A percentile compares a stretch with the other conserved stretches of the same genome.
These are phyloP conservation scores for Agonum fuliginosum DNA, from an alignment of 2,888 invertebrate genomes.

Conservation along the genomic window DNA sequence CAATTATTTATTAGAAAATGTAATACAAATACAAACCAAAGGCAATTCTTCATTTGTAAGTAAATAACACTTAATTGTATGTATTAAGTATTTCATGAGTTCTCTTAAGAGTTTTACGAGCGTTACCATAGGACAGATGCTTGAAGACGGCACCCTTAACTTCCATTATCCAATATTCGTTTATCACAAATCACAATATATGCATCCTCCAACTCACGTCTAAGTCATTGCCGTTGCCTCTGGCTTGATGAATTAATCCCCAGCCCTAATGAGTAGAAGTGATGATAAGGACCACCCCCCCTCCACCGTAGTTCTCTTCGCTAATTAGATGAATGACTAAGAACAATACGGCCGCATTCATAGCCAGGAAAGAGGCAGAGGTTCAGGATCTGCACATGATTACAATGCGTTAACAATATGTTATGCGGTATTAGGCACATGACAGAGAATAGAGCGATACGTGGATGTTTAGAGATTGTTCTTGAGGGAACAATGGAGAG, in stretches of 20 bases:
- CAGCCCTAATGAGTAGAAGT: constrained; percentile 52
- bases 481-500: background rate
- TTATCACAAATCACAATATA: constrained; percentile 28
- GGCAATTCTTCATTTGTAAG: too few relatives aligned
- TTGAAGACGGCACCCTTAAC: background rate
- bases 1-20: too few relatives aligned
- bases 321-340: constrained; percentile 57
- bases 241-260: constrained; percentile 36
- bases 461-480: constrained; percentile 37
- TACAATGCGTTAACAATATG: constrained; percentile 57
- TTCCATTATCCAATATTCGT: constrained; percentile 29
- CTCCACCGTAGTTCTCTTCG: background rate
- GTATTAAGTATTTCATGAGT: too few relatives aligned
- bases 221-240: constrained; percentile 11
- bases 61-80: too few relatives aligned
- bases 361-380: background rate
- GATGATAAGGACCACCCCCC: constrained; percentile 43
- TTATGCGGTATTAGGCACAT: constrained; percentile 31
- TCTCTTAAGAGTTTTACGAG: too few relatives aligned
- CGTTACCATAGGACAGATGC: too few relatives aligned
- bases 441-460: constrained; percentile 10
- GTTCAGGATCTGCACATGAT: constrained; percentile 51
- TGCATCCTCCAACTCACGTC: constrained; percentile 13
- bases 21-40: too few relatives aligned
- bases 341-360: constrained; percentile 51